A percentile compares a stretch with the other conserved stretches of the same genome.
Evolutionary conservation across 2,888 invertebrate species (phyloP).

Genomic region (Liopterus haemorrhoidalis): DNA sequence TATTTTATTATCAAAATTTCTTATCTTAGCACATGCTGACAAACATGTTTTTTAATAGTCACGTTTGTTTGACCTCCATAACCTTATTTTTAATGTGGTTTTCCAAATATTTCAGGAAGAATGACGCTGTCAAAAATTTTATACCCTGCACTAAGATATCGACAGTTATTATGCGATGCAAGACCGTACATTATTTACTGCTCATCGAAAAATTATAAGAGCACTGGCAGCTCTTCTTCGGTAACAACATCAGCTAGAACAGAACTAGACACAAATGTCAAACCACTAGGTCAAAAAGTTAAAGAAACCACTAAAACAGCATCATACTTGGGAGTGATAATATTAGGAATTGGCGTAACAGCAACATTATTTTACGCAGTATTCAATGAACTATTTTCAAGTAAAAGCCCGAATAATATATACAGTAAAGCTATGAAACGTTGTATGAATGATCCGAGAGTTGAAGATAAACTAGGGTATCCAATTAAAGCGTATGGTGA

Average conservation of each 20-base stretch:
- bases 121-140: slow-evolving; percentile 30
- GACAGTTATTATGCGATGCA: slow-evolving; percentile 13
- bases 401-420: slow-evolving; percentile 78
- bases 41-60: too few relatives aligned
- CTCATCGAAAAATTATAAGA: slow-evolving; percentile 14
- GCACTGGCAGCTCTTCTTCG: slow-evolving; percentile 7
- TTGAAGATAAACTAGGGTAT: slow-evolving; percentile 78
- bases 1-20: too few relatives aligned
- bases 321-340: slow-evolving; percentile 75
- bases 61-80: too few relatives aligned
- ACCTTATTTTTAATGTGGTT: too few relatives aligned
- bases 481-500: slow-evolving; percentile 88
- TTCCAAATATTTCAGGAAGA: too few relatives aligned
- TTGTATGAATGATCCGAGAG: slow-evolving; percentile 67
- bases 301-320: slow-evolving; percentile 88
- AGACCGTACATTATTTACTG: slow-evolving; percentile 5
- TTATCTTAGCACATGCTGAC: too few relatives aligned
- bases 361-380: slow-evolving; percentile 78
- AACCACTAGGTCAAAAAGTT: slow-evolving; percentile 67
- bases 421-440: slow-evolving; percentile 72
- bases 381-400: slow-evolving; percentile 80
- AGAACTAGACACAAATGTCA: slow-evolving; percentile 50
- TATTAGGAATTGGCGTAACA: slow-evolving; percentile 75
- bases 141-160: slow-evolving; percentile 25
- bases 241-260: slow-evolving; percentile 22